Conservation (phyloP, 2,797 vertebrate species). For the Poeciliopsis gracilis region DNA sequence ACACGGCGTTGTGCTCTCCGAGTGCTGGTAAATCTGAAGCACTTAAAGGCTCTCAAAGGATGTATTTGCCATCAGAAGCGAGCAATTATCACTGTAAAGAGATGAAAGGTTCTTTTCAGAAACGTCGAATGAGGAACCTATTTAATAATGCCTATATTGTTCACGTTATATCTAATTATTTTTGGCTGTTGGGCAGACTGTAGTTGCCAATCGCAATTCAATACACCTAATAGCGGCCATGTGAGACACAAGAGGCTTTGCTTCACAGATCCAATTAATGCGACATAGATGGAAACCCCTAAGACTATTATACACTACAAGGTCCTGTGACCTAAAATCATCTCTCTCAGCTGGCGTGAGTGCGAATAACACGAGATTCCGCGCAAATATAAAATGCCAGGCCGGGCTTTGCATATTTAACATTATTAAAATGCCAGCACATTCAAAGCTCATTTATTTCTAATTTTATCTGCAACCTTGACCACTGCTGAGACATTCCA, state of each 20-base stretch:
- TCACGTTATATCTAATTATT: conserved; percentile 61
- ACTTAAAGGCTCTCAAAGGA: conserved; percentile 68
- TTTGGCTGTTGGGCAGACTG: conserved; percentile 59
- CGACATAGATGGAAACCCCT: conserved; percentile 74
- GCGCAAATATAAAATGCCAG: conserved; percentile 75
- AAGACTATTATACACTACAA: conserved; percentile 76
- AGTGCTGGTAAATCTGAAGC: conserved; percentile 58
- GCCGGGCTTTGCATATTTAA: conserved; percentile 78
- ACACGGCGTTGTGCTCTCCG: conserved; percentile 47
- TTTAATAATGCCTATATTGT: conserved; percentile 50
- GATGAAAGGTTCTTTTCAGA: conserved; percentile 66
- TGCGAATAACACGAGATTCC: conserved; percentile 75
- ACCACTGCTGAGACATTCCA: conserved; percentile 72
- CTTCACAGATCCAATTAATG: conserved; percentile 77
- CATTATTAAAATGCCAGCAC: conserved; percentile 77
- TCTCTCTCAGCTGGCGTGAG: conserved; percentile 59
- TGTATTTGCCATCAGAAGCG: conserved; percentile 67
- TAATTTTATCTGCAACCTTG: conserved; percentile 81
- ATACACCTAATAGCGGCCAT: conserved; percentile 59
- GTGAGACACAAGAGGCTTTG: conserved; percentile 64
- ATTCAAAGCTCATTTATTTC: conserved; percentile 78
- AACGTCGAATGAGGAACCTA: conserved; percentile 54
- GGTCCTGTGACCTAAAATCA: conserved; percentile 75
- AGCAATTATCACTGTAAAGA: conserved; percentile 60
- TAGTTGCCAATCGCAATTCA: conserved; percentile 71